These are phyloP conservation scores for Gisinianus flammeolus DNA, from an alignment of 2,888 invertebrate species.

Conservation along the genomic window DNA sequence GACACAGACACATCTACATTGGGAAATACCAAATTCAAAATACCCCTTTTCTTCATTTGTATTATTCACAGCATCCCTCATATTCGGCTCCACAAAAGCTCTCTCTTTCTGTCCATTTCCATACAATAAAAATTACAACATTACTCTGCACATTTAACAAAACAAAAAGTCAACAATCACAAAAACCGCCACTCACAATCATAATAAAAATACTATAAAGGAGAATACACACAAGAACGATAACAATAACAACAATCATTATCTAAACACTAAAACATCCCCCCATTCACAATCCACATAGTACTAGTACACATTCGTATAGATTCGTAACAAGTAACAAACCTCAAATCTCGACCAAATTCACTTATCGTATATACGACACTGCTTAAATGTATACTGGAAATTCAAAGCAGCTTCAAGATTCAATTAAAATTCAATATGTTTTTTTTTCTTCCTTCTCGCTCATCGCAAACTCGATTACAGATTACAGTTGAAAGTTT, in stretches of 20 bases:
- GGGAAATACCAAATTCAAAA: no score
- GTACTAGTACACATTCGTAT: not conserved
- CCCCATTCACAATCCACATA: not conserved
- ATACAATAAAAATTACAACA: not conserved
- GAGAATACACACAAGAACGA: not conserved
- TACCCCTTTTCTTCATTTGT: not conserved
- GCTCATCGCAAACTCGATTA: no score
- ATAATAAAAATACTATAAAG: not conserved
- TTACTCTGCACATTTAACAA: not conserved
- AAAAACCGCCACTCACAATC: not conserved
- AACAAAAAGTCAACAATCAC: not conserved
- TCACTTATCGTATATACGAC: not conserved
- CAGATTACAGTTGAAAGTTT: no score
- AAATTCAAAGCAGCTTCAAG: not conserved
- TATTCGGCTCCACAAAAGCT: not conserved
- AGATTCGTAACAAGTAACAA: not conserved
- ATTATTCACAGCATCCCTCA: not conserved
- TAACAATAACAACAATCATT: not conserved
- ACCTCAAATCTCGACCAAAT: not conserved
- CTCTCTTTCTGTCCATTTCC: not conserved
- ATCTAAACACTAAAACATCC: not conserved
- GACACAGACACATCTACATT: not conserved
- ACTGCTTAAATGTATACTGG: not conserved
- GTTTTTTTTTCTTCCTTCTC: not conserved
- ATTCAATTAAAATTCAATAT: not conserved